phyloP scores from a whole-genome alignment of 2,797 vertebrate species.

The Microctenopoma lineatum region DNA sequence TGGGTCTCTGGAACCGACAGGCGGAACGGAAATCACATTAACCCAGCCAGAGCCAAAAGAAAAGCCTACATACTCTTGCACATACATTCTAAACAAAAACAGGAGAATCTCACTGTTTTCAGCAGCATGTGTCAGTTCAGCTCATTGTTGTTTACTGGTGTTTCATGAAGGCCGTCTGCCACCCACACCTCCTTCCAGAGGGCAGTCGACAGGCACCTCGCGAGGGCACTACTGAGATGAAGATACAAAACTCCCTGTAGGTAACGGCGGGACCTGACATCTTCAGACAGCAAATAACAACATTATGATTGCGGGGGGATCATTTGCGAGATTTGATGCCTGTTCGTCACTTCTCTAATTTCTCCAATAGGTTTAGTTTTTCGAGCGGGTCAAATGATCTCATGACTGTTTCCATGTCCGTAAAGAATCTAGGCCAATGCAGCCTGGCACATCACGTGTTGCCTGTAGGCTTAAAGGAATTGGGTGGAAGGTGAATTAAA shows the following conservation, averaged over 20 bases:
- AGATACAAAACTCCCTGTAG: slow-evolving; percentile 55
- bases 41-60: slow-evolving; percentile 79
- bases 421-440: slow-evolving; percentile 76
- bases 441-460: slow-evolving; percentile 55
- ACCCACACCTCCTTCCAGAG: slow-evolving; percentile 74
- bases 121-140: slow-evolving; percentile 79
- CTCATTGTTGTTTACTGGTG: slow-evolving; percentile 81
- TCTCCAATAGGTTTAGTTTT: slow-evolving; percentile 24
- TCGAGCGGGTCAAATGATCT: slow-evolving; percentile 42
- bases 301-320: slow-evolving; percentile 19
- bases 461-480: slow-evolving; percentile 71
- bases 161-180: slow-evolving; percentile 75
- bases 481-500: slow-evolving; percentile 81
- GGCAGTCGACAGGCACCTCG: slow-evolving; percentile 54
- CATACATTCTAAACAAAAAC: slow-evolving; percentile 75
- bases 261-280: slow-evolving; percentile 52
- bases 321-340: slow-evolving; percentile 24
- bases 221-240: slow-evolving; percentile 57
- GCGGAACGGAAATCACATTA: slow-evolving; percentile 87
- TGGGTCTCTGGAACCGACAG: slow-evolving; percentile 83
- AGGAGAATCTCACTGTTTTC: slow-evolving; percentile 69
- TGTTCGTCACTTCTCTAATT: slow-evolving; percentile 53
- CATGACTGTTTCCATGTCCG: slow-evolving; percentile 53
- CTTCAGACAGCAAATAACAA: slow-evolving; percentile 39
- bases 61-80: slow-evolving; percentile 65